Base-by-base conservation (phyloP, 1,140 invertebrate genomes). In the Drosophila watanabei region DNA sequence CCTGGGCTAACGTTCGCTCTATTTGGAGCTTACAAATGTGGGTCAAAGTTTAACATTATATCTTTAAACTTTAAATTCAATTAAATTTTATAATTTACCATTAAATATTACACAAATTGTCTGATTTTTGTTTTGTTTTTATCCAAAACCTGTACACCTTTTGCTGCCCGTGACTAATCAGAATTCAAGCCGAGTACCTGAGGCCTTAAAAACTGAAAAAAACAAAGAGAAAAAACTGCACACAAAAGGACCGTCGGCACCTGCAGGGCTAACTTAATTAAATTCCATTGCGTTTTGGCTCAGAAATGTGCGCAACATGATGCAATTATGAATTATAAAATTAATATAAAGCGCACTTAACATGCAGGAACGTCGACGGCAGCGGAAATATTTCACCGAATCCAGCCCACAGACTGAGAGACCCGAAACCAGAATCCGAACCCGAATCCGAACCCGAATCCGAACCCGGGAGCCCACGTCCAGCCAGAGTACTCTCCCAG, bases 301-400 rank as follows among this genome's bases (percentile, higher is more conserved):
- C 49, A 77, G 64, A 77, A 77, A 84, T 80, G 39, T 77, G 71
- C 58, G 64, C 79, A 82, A 81, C 79, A 82, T 71, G 79, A 62
- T 81, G 72, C 66, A 84, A 84, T 84, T 84, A 84, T 84, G 72
- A 84, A 84, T 77, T 84, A 81, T 81, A 69, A 84, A 81, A 64
- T 63, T 80, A 71, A 75, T 75, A 75, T 75, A 73, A 75, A 75
- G 71, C 71, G 69, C 69, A 75, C 71, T 84, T 85, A 85, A 84
- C 79, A 84, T 84, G 63, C 72, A 84, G 72, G 63, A 71, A 46
- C 71, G 51, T 35, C 43, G 45, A 56, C 43, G 59, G 39, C 69
- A 60, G 66, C 71, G 82, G 77, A 85, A 84, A 84, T 84, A 83
- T 59, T 83, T 85, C 39, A 52, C 51, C 76, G 65, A 62, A 78